Evolutionary conservation across 2,797 vertebrate genomes (phyloP).

Genomic region (Coreius guichenoti): DNA sequence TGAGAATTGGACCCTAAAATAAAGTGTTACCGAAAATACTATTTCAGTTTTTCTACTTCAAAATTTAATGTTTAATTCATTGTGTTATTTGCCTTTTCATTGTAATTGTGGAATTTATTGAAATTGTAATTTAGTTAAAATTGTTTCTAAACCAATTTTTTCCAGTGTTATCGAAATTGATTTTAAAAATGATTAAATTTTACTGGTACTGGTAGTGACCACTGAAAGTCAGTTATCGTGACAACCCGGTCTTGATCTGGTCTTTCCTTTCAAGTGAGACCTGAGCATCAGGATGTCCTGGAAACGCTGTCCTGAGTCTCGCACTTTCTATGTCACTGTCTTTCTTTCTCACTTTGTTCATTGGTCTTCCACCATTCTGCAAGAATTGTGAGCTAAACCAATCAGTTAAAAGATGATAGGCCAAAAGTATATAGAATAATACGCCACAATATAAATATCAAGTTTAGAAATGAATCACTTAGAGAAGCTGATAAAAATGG

Average conservation of each 20-base stretch:
- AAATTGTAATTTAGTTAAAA: background rate
- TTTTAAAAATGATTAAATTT: background rate
- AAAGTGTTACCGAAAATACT: background rate
- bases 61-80: background rate
- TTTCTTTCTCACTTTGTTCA: constrained; percentile 24
- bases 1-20: no score
- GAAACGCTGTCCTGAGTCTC: constrained; percentile 12
- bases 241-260: background rate
- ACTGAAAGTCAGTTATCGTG: background rate
- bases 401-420: constrained; percentile 35
- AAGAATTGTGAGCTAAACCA: constrained; percentile 34
- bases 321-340: constrained; percentile 44
- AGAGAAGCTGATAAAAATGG: constrained; percentile 71
- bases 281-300: background rate
- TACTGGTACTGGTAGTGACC: background rate
- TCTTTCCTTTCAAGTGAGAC: background rate
- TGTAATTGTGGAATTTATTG: background rate
- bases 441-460: constrained; percentile 58
- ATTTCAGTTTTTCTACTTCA: background rate
- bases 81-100: background rate
- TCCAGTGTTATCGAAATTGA: background rate
- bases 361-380: background rate
- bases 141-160: no score
- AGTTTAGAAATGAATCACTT: constrained; percentile 70
- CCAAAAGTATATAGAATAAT: constrained; percentile 76